A percentile compares a stretch with the other conserved stretches of the same genome.
These are phyloP conservation scores for Hippoglossus hippoglossus DNA, from an alignment of 2,797 vertebrate genomes.

Conservation along the genomic window DNA sequence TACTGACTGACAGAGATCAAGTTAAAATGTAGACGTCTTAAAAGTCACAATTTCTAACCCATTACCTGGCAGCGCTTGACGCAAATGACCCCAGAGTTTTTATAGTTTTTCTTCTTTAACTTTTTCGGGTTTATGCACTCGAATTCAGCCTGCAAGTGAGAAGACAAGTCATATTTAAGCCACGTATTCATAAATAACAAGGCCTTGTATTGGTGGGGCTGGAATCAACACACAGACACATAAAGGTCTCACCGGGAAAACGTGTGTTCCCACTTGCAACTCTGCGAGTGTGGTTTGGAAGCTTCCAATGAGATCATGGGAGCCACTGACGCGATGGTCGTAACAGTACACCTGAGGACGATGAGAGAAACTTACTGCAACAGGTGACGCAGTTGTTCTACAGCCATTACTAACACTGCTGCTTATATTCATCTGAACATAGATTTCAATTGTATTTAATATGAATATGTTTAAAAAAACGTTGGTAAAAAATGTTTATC, in stretches of 20 bases:
- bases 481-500: not conserved
- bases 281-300: slow-evolving; percentile 89
- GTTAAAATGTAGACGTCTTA: not conserved
- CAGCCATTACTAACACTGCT: not conserved
- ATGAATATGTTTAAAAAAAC: not conserved
- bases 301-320: slow-evolving; percentile 92
- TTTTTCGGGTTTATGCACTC: slow-evolving; percentile 92
- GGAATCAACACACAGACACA: not conserved
- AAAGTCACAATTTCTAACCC: not conserved
- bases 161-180: not conserved
- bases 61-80: slow-evolving; percentile 91
- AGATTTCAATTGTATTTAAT: not conserved
- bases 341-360: slow-evolving; percentile 91
- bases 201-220: not conserved
- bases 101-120: slow-evolving; percentile 91
- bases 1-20: not conserved
- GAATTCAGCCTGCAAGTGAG: slow-evolving; percentile 87
- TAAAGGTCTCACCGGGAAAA: slow-evolving; percentile 84
- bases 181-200: not conserved
- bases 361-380: not conserved
- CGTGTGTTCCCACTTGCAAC: slow-evolving; percentile 86
- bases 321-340: slow-evolving; percentile 89
- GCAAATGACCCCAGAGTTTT: slow-evolving; percentile 92
- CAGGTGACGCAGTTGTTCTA: not conserved
- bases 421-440: not conserved